These are phyloP conservation scores for Melangyna quadrimaculata DNA, from an alignment of 2,888 invertebrate genomes.

Conservation along the genomic window DNA sequence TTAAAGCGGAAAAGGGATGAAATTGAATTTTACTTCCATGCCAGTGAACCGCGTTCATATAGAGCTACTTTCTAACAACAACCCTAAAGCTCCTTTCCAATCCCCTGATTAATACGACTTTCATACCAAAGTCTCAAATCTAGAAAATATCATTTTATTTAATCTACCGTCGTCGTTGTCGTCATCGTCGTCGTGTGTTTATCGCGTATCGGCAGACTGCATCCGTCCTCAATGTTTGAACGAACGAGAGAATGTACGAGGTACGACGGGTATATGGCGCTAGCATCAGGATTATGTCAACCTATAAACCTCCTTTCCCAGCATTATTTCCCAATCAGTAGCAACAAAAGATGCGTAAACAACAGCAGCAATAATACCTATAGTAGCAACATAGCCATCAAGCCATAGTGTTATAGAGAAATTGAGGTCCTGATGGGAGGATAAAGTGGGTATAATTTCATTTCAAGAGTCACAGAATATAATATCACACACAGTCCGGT, in stretches of 20 bases:
- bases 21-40: constrained; percentile 79
- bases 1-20: constrained; percentile 67
- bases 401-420: background rate
- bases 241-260: background rate
- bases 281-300: constrained; percentile 65
- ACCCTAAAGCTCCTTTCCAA: background rate
- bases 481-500: background rate
- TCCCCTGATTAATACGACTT: background rate
- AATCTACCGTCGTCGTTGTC: constrained; percentile 59
- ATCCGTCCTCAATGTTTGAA: constrained; percentile 60
- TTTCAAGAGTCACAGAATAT: constrained; percentile 42
- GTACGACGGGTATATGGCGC: background rate
- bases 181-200: constrained; percentile 62
- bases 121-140: constrained; percentile 38
- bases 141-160: constrained; percentile 72
- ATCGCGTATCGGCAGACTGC: constrained; percentile 74
- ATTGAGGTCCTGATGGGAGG: constrained; percentile 40
- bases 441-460: constrained; percentile 49
- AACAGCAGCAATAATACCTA: background rate
- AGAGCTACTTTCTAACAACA: constrained; percentile 33
- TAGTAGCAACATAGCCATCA: background rate
- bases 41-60: constrained; percentile 70
- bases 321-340: constrained; percentile 71
- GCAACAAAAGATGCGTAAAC: constrained; percentile 51
- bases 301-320: constrained; percentile 69